phyloP scores from a whole-genome alignment of 1,140 invertebrate genomes.

The Drosophila obscura region DNA sequence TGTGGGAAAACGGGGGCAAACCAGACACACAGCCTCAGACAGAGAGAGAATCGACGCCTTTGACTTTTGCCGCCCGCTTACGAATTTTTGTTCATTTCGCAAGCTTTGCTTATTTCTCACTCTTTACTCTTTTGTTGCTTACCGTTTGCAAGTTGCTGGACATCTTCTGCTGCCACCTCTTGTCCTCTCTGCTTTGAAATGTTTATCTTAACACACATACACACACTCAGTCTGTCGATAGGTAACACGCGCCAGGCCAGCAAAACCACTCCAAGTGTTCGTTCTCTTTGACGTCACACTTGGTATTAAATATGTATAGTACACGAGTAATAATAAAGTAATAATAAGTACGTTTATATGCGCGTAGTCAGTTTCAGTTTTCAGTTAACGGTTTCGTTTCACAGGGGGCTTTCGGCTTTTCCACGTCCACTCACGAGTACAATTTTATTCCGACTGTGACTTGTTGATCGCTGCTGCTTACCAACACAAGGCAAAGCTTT shows the following conservation, averaged over 20 bases:
- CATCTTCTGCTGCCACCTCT: slow-evolving; percentile 46
- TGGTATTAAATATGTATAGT: slow-evolving; percentile 30
- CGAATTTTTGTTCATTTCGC: background rate
- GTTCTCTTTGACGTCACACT: slow-evolving; percentile 34
- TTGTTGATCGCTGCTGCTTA: slow-evolving; percentile 39
- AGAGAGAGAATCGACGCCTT: slow-evolving; percentile 2
- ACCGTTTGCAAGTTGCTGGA: slow-evolving; percentile 67
- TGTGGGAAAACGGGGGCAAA: slow-evolving; percentile 19
- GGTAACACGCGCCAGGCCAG: slow-evolving; percentile 9
- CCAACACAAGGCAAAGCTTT: slow-evolving; percentile 19
- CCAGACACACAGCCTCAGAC: background rate
- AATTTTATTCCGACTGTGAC: slow-evolving; percentile 45
- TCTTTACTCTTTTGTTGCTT: slow-evolving; percentile 15
- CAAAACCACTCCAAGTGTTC: slow-evolving; percentile 23
- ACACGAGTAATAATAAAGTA: slow-evolving; percentile 32
- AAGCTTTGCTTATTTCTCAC: background rate
- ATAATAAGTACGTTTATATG: slow-evolving; percentile 9
- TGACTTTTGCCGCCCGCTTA: too few relatives aligned
- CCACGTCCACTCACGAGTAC: slow-evolving; percentile 46
- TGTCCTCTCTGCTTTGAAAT: slow-evolving; percentile 5
- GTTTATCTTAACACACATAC: slow-evolving; percentile 17
- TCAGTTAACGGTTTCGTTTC: slow-evolving; percentile 43
- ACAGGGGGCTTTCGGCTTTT: slow-evolving; percentile 13
- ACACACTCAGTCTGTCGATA: slow-evolving; percentile 14
- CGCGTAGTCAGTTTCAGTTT: slow-evolving; percentile 16